Conservation (phyloP, 1,140 invertebrate genomes). For the Brachystomella parvula region DNA sequence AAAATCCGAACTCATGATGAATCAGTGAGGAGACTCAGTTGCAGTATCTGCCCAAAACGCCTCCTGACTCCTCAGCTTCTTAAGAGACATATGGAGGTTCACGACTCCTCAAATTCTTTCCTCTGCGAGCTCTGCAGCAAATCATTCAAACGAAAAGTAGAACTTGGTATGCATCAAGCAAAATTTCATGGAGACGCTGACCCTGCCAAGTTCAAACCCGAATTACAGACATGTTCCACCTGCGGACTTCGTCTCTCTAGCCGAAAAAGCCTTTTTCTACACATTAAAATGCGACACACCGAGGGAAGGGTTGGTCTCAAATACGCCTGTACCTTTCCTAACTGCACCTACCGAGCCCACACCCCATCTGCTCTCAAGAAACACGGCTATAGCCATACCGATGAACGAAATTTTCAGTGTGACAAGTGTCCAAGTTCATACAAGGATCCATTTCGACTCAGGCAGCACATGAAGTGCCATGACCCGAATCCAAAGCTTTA, state of each 20-base stretch:
- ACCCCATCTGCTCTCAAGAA: background rate
- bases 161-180: background rate
- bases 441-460: background rate
- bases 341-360: background rate
- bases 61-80: background rate
- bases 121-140: background rate
- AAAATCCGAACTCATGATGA: background rate
- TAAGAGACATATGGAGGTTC: background rate
- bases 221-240: background rate
- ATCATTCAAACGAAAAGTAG: background rate
- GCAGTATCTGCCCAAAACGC: background rate
- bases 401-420: background rate
- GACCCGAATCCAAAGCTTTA: background rate
- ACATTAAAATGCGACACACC: no score
- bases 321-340: background rate
- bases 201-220: background rate
- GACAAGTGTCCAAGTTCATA: background rate
- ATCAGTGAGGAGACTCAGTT: background rate
- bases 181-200: background rate
- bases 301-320: no score
- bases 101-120: background rate
- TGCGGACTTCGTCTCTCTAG: no score
- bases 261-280: no score
- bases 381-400: background rate
- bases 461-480: background rate